A percentile compares a stretch with the other conserved stretches of the same genome.
Evolutionary conservation across 2,888 invertebrate species (phyloP).

Genomic region (Drosophila rellima): DNA sequence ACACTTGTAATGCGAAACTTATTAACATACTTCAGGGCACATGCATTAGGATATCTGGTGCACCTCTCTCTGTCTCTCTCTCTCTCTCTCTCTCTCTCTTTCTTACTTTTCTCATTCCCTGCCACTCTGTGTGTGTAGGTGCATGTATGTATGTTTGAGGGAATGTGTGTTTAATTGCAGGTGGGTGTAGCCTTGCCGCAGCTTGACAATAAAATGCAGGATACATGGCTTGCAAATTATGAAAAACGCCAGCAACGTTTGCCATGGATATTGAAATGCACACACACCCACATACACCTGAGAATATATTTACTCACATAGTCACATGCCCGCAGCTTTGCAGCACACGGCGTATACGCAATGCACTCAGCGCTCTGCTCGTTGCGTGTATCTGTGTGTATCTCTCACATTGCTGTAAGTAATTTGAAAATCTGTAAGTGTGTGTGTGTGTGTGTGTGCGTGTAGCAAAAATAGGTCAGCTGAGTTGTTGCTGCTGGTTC

Average conservation of each 20-base stretch:
- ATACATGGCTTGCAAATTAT: conserved; percentile 65
- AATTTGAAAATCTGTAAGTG: conserved; percentile 65
- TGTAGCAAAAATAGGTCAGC: conserved; percentile 72
- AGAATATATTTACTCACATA: conserved; percentile 8
- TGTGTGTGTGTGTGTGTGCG: conserved; percentile 23
- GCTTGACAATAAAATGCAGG: conserved; percentile 73
- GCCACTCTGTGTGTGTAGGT: conserved; percentile 4
- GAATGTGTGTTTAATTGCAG: conserved; percentile 60
- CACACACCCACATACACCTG: conserved; percentile 27
- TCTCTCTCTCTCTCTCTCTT: not conserved
- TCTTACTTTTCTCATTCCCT: too few relatives aligned
- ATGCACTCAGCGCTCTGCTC: conserved; percentile 17
- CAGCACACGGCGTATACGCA: conserved; percentile 54
- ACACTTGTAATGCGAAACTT: conserved; percentile 72
- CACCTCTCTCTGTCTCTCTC: conserved; percentile 4
- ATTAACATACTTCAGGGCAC: conserved; percentile 75
- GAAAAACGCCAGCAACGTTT: conserved; percentile 52
- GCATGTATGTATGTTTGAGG: conserved; percentile 10
- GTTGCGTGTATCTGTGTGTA: conserved; percentile 34
- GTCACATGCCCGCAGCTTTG: conserved; percentile 12
- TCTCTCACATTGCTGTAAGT: conserved; percentile 62
- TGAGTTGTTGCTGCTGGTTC: conserved; percentile 51
- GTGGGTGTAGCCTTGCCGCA: conserved; percentile 65
- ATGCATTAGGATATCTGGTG: conserved; percentile 59
- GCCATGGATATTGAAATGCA: conserved; percentile 69